phyloP scores from a whole-genome alignment of 1,140 invertebrate genomes.

The Drosophila navojoa region DNA sequence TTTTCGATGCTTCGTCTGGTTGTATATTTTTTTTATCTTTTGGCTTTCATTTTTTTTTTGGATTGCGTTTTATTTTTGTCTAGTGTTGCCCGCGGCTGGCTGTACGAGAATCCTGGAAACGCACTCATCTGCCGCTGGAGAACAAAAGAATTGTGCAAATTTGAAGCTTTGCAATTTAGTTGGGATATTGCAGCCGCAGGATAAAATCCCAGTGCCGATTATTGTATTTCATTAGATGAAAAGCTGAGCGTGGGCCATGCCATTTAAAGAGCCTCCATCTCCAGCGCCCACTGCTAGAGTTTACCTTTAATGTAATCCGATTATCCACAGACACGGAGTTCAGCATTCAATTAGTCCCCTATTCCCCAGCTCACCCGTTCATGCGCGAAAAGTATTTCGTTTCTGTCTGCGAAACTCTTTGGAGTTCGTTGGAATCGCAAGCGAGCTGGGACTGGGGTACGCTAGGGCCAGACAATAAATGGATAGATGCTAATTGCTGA shows the following conservation, averaged over 20 bases:
- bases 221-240: slow-evolving; percentile 24
- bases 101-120: background rate
- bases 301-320: background rate
- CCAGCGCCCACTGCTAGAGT: background rate
- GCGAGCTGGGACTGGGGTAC: too few species aligned
- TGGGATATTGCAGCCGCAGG: slow-evolving; percentile 18
- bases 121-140: slow-evolving; percentile 15
- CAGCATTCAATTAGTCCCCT: too few species aligned
- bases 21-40: background rate
- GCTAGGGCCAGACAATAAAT: too few species aligned
- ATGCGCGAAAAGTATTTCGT: too few species aligned
- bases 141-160: slow-evolving; percentile 20
- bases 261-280: background rate
- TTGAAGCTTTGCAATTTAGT: slow-evolving; percentile 6
- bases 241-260: background rate
- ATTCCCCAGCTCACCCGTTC: too few species aligned
- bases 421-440: too few species aligned
- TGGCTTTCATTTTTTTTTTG: background rate
- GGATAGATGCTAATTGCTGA: too few species aligned
- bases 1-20: background rate
- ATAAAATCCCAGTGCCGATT: slow-evolving; percentile 16
- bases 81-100: background rate
- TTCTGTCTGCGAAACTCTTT: too few species aligned
- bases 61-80: background rate
- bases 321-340: too few species aligned